Conservation (phyloP, 2,888 invertebrate genomes). For the Caradrina kadenii region DNA sequence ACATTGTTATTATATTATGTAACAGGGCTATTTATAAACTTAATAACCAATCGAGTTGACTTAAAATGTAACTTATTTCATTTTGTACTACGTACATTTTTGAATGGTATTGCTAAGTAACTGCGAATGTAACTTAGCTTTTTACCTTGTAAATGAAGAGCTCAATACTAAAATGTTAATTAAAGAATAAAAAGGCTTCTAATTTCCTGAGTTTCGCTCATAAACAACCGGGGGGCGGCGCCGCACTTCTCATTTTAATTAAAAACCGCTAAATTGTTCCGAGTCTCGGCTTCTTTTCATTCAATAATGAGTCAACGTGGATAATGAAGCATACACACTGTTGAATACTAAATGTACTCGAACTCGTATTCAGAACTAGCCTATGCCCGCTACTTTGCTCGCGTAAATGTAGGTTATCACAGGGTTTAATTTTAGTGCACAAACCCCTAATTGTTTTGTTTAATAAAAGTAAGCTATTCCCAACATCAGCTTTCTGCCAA, state of each 20-base stretch:
- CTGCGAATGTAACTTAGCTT: not conserved
- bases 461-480: no score
- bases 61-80: no score
- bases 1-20: conserved; percentile 1
- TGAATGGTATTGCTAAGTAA: not conserved
- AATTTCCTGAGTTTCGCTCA: conserved; percentile 52
- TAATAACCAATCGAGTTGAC: not conserved
- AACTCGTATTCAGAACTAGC: not conserved
- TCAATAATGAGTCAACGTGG: conserved; percentile 61
- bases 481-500: no score
- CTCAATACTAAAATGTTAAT: conserved; percentile 30
- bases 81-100: not conserved
- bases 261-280: conserved; percentile 66
- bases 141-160: conserved; percentile 5
- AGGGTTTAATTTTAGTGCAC: no score
- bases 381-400: no score
- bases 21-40: not conserved
- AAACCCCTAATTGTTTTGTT: no score
- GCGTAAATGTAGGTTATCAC: no score
- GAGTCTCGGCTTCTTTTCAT: conserved; percentile 61
- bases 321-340: conserved; percentile 57
- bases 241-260: conserved; percentile 63
- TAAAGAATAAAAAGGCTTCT: conserved; percentile 49
- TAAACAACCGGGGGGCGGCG: conserved; percentile 38
- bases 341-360: not conserved